These are phyloP conservation scores for Stratiomys singularior DNA, from an alignment of 2,888 invertebrate genomes.

Conservation along the genomic window DNA sequence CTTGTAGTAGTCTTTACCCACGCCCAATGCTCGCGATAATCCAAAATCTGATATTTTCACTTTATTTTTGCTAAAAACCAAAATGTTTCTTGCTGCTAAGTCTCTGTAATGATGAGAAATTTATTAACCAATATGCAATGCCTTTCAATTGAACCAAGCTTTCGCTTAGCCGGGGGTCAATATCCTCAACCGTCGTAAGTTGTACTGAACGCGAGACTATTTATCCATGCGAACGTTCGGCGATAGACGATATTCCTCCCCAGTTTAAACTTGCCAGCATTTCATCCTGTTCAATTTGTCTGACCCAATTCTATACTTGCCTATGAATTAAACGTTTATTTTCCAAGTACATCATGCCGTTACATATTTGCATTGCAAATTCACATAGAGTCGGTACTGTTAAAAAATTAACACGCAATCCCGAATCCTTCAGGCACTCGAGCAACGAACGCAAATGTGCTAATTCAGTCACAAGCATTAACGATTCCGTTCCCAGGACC, in stretches of 20 bases:
- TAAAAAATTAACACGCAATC: conserved; percentile 86
- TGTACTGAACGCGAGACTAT: not conserved
- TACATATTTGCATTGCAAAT: conserved; percentile 95
- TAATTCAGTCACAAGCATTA: conserved; percentile 89
- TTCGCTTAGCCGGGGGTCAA: not conserved
- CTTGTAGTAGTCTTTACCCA: conserved; percentile 98
- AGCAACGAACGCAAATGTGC: conserved; percentile 94
- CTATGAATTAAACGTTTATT: conserved; percentile 95
- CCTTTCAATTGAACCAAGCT: not conserved
- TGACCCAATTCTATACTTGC: conserved; percentile 62
- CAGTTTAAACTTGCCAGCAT: not conserved
- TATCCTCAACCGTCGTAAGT: not conserved
- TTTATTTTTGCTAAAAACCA: conserved; percentile 95
- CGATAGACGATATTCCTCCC: not conserved
- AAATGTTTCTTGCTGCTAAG: conserved; percentile 95
- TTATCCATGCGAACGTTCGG: not conserved
- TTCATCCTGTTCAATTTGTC: not conserved
- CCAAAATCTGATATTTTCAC: conserved; percentile 99
- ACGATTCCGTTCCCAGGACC: conserved; percentile 88
- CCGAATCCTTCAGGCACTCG: conserved; percentile 95
- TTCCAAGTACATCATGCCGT: conserved; percentile 98
- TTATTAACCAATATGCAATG: not conserved
- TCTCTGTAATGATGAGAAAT: conserved; percentile 71
- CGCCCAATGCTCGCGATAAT: conserved; percentile 92
- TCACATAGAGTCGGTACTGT: conserved; percentile 92